Conservation (phyloP, 2,888 invertebrate species). For the Polymixis flavicincta region DNA sequence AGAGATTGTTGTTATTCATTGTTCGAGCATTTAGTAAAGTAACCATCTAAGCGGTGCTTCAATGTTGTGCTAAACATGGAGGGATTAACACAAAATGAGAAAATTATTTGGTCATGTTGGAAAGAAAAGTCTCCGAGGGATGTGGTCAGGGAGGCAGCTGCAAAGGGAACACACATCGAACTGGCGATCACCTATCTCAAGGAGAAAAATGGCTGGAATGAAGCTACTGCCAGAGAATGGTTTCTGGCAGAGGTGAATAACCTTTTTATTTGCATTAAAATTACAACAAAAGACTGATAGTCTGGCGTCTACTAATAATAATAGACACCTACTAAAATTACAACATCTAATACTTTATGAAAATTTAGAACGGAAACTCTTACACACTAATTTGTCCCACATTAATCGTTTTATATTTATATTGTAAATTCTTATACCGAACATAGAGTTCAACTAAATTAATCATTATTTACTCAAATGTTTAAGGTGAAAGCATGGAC, state of each 20-base stretch:
- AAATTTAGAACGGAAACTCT: background rate
- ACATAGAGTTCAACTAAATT: background rate
- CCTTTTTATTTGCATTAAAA: slow-evolving; percentile 47
- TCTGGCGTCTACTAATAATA: background rate
- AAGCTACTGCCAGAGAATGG: slow-evolving; percentile 89
- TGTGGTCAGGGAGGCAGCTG: slow-evolving; percentile 92
- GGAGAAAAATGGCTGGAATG: slow-evolving; percentile 88
- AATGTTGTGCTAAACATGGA: slow-evolving; percentile 84
- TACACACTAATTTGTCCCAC: background rate
- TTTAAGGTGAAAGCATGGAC: slow-evolving; percentile 92
- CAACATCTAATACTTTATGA: slow-evolving; percentile 2
- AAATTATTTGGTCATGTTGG: slow-evolving; percentile 92
- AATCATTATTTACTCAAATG: slow-evolving; percentile 11
- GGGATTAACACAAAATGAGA: slow-evolving; percentile 89
- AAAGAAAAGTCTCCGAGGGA: slow-evolving; percentile 91
- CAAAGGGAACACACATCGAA: slow-evolving; percentile 92
- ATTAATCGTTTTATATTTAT: background rate
- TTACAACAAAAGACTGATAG: slow-evolving; percentile 26
- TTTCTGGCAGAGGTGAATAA: slow-evolving; percentile 90
- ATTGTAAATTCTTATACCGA: background rate
- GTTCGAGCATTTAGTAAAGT: slow-evolving; percentile 44
- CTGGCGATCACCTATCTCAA: slow-evolving; percentile 91
- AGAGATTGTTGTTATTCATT: slow-evolving; percentile 54
- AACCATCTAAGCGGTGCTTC: slow-evolving; percentile 38
- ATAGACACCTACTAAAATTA: slow-evolving; percentile 7